Evolutionary conservation across 2,797 vertebrate genomes (phyloP), one percentile per base, ranked within the genome.

Genomic region (Cynodonichthys magdalenae): DNA sequence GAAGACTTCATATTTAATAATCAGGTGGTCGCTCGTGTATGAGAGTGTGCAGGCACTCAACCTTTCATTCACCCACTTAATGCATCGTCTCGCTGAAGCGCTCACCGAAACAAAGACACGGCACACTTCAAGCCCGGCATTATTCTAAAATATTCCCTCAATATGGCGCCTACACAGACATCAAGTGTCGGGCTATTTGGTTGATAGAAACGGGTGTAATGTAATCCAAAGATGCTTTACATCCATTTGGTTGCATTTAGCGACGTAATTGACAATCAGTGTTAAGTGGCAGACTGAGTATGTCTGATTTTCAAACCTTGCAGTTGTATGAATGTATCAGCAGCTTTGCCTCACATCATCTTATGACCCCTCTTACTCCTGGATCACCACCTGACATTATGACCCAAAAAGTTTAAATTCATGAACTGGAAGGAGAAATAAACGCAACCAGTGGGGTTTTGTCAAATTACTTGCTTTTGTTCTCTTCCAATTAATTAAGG

Each of bases 1-100:
- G 71, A 83, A 67, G 64, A 34, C 69, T 84, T 78, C 72, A 83
- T 88, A 79, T 65, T 64, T 63, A 59, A 2, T 69, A 74, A 84
- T 77, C 83, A 60, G 52, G 45, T 31, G 55, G 20, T 36, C 20
- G 15, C 6, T 19, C 72, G 3, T 18, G 15, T 19, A 10, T 31
- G 27, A 10, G 47, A 53, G 8, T 9, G 17, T 7, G 36, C 48
- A 9, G 12, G 36, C 24, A 20, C 24, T 1, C n/a, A 2, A 24
- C 24, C 27, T 42, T 63, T 17, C 52, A 42, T 67, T 66, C 69
- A 77, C 53, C 76, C 65, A 48, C 66, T 80, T 72, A 58, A 42
- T 42, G 2, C 53, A 55, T 67, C 28, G 66, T 63, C 49, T 57
- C 54, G 54, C 48, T 34, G 20, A 15, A 64, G 34, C 58, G 41